Base-by-base conservation (phyloP, 2,888 invertebrate species). In the Troides aeacus region DNA sequence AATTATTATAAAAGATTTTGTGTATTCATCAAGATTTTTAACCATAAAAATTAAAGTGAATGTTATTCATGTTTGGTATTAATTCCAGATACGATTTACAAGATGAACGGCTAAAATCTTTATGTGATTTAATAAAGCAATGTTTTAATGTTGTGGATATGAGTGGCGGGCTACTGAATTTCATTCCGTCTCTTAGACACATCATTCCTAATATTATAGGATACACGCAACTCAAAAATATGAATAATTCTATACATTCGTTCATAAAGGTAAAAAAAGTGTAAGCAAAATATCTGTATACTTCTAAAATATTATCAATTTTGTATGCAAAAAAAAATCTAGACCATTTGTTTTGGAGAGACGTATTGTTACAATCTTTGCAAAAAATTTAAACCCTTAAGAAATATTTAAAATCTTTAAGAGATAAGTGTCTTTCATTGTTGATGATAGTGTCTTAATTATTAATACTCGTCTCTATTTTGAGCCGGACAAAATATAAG, bases 111-210 rank as follows among this genome's bases (percentile, higher is more conserved):
- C 80, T 96, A 17, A 86, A 84, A 50, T 81, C 89, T 56, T 85
- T 96, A 8, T 87, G 95, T 68, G 78, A 91, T 53, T 82, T 94
- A 3, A 94, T 95, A 58, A 94, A 94, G 73, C 93, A 94, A 62
- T 91, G 93, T 15, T 96, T 96, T 79, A 93, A 93, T 76, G 83
- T 92, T 1, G 90, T 93, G 12, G 96, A 96, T 78, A 95, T 95
- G 88, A 94, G 95, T 59, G 96, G 96, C 0, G 96, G 96, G 0
- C 76, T 96, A 7, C 78, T 96, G 61, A 96, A 95, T 73, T 95
- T 95, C 78, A 85, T 96, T 87, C 96, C 96, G 0, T 94, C 94
- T 74, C 79, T 96, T 24, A 91, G 96, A 68, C 93, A 94, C 79
- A 64, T 96, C 1, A 91, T 94, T 0, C 96, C 96, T 0, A 88